Base-by-base conservation (phyloP, 37 sponge, comb jelly and placozoan species). In the Theonella swinhoei region DNA sequence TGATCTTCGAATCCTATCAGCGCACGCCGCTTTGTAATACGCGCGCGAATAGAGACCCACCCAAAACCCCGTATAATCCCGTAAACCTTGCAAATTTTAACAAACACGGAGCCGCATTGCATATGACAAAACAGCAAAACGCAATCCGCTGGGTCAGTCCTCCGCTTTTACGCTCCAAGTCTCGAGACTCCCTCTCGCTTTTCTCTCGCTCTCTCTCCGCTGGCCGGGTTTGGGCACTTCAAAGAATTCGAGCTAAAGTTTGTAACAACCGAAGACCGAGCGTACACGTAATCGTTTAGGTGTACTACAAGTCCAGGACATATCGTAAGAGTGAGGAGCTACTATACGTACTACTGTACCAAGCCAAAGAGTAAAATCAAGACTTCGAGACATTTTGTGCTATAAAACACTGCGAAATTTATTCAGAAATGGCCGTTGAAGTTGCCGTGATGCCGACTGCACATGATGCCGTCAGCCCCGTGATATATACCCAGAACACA, bases 381-480 rank as follows among this genome's bases (percentile, higher is more conserved):
- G 70, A 29, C 22, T 69, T 30, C 32, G 36, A 62, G 59, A 32
- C 78, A n/a, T 62, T 77, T 60, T 14, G 28, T 31, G 63, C 64
- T 11, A 35, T 32, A 17, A 34, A 59, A 63, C 65, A 63, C 61
- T 22, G 54, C 54, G 54, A 47, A 47, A 47, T 14, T n/a, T n/a
- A 47, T 14, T 7, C 54, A 42, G 72, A 30, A 59, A 82, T 79
- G 80, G 68, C 80, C 62, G 77, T 78, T 62, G 74, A 83, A 79
- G 80, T 83, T 47, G 86, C 70, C 24, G 64, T 87, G 67, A 65
- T 89, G 67, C 82, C 37, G 35, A 77, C 73, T 4, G 72, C 42
- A 26, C 28, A 80, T 7, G 87, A 87, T 42, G 32, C 62, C 66
- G 87, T 80, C 5, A 72, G 66, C 38, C 74, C 62, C 30, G 75